These are phyloP conservation scores for Pomatostomus ruficeps DNA, from an alignment of 2,113 vertebrate genomes.

Conservation along the genomic window DNA sequence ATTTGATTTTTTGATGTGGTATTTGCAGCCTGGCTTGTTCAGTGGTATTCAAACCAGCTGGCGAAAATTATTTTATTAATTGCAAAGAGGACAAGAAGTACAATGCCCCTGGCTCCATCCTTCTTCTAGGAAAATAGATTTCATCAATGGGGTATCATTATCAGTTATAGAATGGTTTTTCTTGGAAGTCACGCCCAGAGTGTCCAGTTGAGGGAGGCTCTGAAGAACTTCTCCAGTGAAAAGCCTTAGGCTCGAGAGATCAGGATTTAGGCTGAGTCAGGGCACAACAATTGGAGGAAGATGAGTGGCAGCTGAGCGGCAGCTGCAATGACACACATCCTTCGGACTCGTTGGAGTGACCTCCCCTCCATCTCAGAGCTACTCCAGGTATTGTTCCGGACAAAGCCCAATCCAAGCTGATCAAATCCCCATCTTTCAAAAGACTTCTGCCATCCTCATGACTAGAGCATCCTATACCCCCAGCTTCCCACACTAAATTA, in stretches of 20 bases:
- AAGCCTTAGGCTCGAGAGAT: neutral
- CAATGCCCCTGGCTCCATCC: neutral
- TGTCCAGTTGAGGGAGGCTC: neutral
- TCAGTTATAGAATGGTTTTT: neutral
- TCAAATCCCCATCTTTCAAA: neutral
- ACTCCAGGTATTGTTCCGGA: rapidly evolving
- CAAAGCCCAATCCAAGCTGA: neutral
- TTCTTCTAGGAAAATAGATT: neutral
- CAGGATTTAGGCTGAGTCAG: neutral
- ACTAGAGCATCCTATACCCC: neutral
- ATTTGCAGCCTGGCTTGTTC: neutral
- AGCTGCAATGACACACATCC: neutral
- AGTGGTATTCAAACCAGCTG: neutral
- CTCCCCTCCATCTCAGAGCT: neutral
- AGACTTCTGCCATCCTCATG: neutral
- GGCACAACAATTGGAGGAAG: slow-evolving; percentile 41
- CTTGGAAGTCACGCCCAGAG: neutral
- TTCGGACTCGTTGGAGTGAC: neutral
- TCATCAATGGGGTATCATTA: neutral
- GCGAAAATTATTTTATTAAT: neutral
- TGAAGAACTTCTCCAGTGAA: neutral
- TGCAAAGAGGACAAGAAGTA: neutral
- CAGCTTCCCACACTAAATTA: neutral
- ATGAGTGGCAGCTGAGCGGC: neutral
- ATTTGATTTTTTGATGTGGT: neutral